Conservation (phyloP, 2,888 invertebrate genomes). For the Omphaloscelis lunosa region DNA sequence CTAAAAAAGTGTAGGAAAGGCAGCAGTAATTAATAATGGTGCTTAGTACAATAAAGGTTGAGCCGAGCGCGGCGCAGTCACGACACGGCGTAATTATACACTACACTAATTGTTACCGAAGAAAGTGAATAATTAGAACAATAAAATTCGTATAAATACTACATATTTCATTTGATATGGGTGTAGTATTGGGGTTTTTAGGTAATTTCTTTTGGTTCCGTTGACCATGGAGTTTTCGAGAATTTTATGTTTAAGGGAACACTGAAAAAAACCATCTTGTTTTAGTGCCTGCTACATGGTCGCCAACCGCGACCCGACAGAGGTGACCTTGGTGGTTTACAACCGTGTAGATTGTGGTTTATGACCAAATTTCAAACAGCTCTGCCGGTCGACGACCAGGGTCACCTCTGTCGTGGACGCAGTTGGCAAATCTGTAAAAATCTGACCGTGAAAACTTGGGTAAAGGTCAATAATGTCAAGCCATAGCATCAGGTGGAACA, state of each 20-base stretch:
- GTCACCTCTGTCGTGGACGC: too few relatives aligned
- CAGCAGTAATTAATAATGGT: slow-evolving; percentile 65
- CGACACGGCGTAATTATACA: slow-evolving; percentile 64
- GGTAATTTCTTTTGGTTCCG: slow-evolving; percentile 6
- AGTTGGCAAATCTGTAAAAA: too few relatives aligned
- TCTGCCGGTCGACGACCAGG: too few relatives aligned
- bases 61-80: slow-evolving; percentile 50
- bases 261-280: too few relatives aligned
- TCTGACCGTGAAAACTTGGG: background rate
- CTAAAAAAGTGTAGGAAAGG: slow-evolving; percentile 45
- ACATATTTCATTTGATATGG: slow-evolving; percentile 60
- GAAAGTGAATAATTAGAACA: slow-evolving; percentile 66
- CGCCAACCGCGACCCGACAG: too few relatives aligned
- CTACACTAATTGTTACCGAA: slow-evolving; percentile 66
- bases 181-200: slow-evolving; percentile 19
- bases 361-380: too few relatives aligned
- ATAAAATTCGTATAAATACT: slow-evolving; percentile 67
- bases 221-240: background rate
- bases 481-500: background rate
- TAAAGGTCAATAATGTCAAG: background rate
- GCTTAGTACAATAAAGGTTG: slow-evolving; percentile 63
- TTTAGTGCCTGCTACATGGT: too few relatives aligned
- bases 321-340: too few relatives aligned
- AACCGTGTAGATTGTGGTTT: too few relatives aligned
- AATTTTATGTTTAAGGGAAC: background rate